Base-by-base conservation (phyloP, 2,113 vertebrate species). In the Hepsetus odoe region DNA sequence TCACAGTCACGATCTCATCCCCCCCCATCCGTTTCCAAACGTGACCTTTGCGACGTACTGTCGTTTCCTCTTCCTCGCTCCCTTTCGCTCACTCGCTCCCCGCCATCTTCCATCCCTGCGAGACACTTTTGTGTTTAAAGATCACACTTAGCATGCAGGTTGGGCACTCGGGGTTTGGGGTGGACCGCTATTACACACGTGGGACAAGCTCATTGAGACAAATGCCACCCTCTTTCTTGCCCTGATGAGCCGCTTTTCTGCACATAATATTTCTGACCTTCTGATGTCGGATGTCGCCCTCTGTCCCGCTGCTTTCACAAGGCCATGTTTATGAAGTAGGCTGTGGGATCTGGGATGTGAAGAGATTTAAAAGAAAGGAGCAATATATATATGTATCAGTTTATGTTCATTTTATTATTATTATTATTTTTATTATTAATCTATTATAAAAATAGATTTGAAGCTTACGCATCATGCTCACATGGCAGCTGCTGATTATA, bases 61-160 rank as follows among this genome's bases (percentile, higher is more conserved):
- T 65, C 59, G n/a, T 5, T 38, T 30, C 7, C 56, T 33, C n/a
- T 0, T 22, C 64, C 33, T 12, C 56, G 51, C 51, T 55, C 58
- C n/a, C 4, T 38, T 30, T 14, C 42, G 32, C 51, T 40, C 64
- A 22, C 64, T 40, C 9, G 32, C 64, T 66, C 64, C 38, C 49
- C 4, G 18, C 65, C n/a, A 24, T 53, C 55, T 67, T 71, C 44
- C 26, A 72, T 67, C 82, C 77, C 77, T 53, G 67, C 32, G 61
- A 83, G 77, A 72, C 77, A 53, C 73, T 62, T 83, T 82, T 82
- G 80, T 80, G 77, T 72, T 76, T 72, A 83, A 80, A 83, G 82
- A 83, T 80, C 77, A 72, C 68, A 42, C 68, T 80, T 80, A 61
- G 73, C 77, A 80, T 80, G 67, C 73, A 53, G 67, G 74, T 55